Conservation (phyloP, 2,888 invertebrate genomes). For the Epinotia ramella region DNA sequence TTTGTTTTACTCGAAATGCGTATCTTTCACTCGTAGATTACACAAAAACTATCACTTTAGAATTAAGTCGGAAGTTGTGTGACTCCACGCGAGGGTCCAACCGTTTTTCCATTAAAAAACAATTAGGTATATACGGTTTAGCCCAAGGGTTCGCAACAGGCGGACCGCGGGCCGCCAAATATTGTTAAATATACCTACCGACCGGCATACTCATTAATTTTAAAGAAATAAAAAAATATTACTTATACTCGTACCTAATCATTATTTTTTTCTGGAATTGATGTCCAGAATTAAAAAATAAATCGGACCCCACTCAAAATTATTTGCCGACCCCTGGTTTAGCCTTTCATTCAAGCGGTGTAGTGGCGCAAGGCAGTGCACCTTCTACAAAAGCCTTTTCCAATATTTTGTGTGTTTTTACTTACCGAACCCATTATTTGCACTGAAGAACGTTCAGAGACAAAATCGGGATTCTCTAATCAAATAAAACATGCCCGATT, state of each 20-base stretch:
- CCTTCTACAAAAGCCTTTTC: constrained; percentile 48
- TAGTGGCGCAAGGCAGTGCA: constrained; percentile 47
- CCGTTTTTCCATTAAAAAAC: constrained; percentile 62
- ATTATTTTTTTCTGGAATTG: too few species aligned
- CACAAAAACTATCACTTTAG: constrained; percentile 45
- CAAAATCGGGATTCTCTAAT: not conserved
- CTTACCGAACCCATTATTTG: constrained; percentile 19
- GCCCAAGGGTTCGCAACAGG: too few species aligned
- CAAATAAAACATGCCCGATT: not conserved
- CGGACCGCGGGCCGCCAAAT: too few species aligned
- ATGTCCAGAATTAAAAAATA: too few species aligned
- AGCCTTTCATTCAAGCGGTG: constrained; percentile 51
- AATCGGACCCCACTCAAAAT: too few species aligned
- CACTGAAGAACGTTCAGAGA: constrained; percentile 27
- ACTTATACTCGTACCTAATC: too few species aligned
- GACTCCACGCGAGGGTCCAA: constrained; percentile 53
- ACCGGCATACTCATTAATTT: too few species aligned
- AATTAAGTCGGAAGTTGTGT: constrained; percentile 48
- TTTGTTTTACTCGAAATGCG: constrained; percentile 1
- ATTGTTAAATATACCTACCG: too few species aligned
- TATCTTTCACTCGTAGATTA: constrained; percentile 23
- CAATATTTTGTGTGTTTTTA: constrained; percentile 47
- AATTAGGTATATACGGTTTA: constrained; percentile 56
- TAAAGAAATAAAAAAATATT: too few species aligned
- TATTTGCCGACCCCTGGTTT: too few species aligned